Conservation (phyloP, 2,888 invertebrate genomes). For the Diplazon laetatorius region DNA sequence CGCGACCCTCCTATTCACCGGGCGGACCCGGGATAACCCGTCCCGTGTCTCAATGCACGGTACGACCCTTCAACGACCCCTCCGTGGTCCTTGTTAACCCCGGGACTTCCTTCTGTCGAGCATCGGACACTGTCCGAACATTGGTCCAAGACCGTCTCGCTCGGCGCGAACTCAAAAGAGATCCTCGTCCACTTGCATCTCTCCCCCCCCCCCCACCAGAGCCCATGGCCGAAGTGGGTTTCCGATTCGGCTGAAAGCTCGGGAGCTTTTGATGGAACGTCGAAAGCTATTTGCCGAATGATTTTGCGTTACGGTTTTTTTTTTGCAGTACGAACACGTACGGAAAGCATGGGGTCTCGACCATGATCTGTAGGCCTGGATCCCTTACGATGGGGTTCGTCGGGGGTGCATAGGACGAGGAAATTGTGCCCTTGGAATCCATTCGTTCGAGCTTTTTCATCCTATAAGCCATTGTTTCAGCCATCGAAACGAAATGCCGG, state of each 20-base stretch:
- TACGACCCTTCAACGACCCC: conserved; percentile 35
- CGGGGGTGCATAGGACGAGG: conserved; percentile 28
- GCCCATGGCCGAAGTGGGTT: conserved; percentile 52
- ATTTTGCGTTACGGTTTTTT: conserved; percentile 63
- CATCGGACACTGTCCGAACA: conserved; percentile 40
- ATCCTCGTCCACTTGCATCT: conserved; percentile 40
- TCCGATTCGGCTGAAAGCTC: conserved; percentile 69
- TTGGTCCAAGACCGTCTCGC: conserved; percentile 51
- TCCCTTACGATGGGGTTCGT: conserved; percentile 5
- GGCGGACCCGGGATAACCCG: conserved; percentile 42
- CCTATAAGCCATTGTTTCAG: conserved; percentile 54
- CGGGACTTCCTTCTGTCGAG: conserved; percentile 17
- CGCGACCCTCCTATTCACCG: conserved; percentile 38
- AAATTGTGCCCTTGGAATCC: conserved; percentile 29
- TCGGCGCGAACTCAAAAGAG: conserved; percentile 57
- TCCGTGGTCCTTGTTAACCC: conserved; percentile 29
- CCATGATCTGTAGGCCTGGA: background rate
- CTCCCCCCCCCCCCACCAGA: background rate
- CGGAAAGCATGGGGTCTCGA: conserved; percentile 2
- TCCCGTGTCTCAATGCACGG: conserved; percentile 33
- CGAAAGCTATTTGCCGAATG: conserved; percentile 74
- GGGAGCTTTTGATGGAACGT: conserved; percentile 12
- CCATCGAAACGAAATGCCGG: conserved; percentile 21
- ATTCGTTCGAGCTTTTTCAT: conserved; percentile 50
- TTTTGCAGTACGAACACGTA: conserved; percentile 24